Evolutionary conservation across 2,113 vertebrate species (phyloP).

Genomic region (Sigmodon hispidus): DNA sequence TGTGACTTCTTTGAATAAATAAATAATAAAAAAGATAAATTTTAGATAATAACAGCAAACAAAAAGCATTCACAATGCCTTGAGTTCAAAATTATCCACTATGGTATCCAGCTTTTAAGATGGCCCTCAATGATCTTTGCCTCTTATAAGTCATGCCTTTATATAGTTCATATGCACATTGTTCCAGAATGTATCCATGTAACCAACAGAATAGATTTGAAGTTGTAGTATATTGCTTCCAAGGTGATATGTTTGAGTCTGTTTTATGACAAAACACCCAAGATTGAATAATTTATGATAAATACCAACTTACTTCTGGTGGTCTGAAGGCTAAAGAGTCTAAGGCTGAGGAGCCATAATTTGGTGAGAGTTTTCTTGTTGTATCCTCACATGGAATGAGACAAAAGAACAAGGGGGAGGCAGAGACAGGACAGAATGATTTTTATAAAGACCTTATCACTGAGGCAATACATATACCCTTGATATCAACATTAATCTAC

Average conservation of each 20-base stretch:
- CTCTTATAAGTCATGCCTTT: not conserved
- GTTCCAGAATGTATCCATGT: not conserved
- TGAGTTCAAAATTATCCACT: not conserved
- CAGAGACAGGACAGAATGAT: not conserved
- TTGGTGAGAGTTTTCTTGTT: not conserved
- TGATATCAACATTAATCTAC: not conserved
- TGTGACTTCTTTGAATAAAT: too few species aligned
- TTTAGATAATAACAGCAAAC: not conserved
- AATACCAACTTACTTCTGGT: not conserved
- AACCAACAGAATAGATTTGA: not conserved
- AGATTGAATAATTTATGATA: not conserved
- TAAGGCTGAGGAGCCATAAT: not conserved
- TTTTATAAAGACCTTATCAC: not conserved
- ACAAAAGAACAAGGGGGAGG: not conserved
- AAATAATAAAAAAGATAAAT: not conserved
- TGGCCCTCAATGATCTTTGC: not conserved
- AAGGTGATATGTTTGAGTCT: not conserved
- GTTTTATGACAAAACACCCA: not conserved
- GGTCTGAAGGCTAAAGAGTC: not conserved
- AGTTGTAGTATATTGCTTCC: not conserved
- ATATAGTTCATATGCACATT: not conserved
- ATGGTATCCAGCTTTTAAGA: not conserved
- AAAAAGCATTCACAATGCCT: not conserved
- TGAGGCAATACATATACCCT: not conserved
- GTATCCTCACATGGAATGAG: not conserved